Conservation (phyloP, 2,888 invertebrate genomes). For the Subacronicta megacephala region DNA sequence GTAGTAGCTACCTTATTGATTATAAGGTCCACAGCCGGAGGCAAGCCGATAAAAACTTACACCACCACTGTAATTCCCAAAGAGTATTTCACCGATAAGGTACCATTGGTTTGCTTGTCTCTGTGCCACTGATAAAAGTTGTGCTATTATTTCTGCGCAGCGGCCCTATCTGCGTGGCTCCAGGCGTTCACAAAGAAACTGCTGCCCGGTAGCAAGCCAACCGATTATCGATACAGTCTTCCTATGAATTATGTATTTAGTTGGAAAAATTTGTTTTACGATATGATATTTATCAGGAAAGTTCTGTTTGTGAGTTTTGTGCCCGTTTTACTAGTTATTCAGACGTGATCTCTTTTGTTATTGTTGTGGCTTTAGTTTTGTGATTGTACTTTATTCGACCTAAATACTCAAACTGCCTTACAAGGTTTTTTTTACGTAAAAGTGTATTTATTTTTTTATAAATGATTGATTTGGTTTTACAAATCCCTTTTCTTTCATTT, state of each 20-base stretch:
- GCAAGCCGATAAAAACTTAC: slow-evolving; percentile 81
- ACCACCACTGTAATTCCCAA: slow-evolving; percentile 75
- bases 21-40: slow-evolving; percentile 67
- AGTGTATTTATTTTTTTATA: too few relatives aligned
- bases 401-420: too few relatives aligned
- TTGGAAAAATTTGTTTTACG: slow-evolving; percentile 69
- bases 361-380: slow-evolving; percentile 25
- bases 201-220: slow-evolving; percentile 54
- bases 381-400: neutral
- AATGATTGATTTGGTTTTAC: too few relatives aligned
- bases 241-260: slow-evolving; percentile 84
- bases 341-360: slow-evolving; percentile 50
- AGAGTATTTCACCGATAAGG: slow-evolving; percentile 75
- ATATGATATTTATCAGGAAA: slow-evolving; percentile 55
- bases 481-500: too few relatives aligned
- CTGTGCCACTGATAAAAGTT: slow-evolving; percentile 76
- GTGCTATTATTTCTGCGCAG: slow-evolving; percentile 77
- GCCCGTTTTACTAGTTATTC: slow-evolving; percentile 44
- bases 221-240: slow-evolving; percentile 67
- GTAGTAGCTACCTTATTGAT: slow-evolving; percentile 69
- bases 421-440: too few relatives aligned
- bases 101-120: slow-evolving; percentile 70
- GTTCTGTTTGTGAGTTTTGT: slow-evolving; percentile 56
- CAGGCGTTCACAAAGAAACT: slow-evolving; percentile 66
- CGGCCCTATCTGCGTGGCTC: slow-evolving; percentile 53